Evolutionary conservation across 2,113 vertebrate genomes (phyloP), one percentile per base, ranked within the genome.

Genomic region (Eptesicus fuscus): DNA sequence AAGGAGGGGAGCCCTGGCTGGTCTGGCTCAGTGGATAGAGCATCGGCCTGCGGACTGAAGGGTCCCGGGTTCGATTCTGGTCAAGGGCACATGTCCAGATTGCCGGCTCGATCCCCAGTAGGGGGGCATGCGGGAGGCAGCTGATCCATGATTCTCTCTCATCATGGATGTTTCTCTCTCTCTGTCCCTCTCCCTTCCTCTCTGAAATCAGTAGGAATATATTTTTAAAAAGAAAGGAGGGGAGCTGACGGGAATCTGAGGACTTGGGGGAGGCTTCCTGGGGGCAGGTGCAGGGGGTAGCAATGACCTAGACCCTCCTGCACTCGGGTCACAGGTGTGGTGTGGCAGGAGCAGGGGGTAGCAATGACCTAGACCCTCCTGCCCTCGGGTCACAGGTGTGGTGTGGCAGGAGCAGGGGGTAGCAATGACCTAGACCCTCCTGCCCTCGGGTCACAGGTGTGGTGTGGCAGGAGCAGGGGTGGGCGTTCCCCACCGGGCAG

Each of bases 371-470:
- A 37, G 77, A 28, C 12, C 4, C 70, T 49, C 18, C 9, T 0
- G 17, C 0, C 20, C 18, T 77, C 71, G 28, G 37, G 22, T 71
- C 53, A 6, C 1, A 30, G 71, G 65, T 65, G 40, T n/a, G 6
- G 56, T 7, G 44, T 18, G 2, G 16, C n/a, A 67, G 18, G 18
- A 5, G 12, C 1, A 8, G 10, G 35, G 16, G 16, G 0, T 2
- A 73, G 69, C 2, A 0, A 30, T 20, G 16, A 7, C 74, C 70
- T 16, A 37, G 77, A 28, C 12, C 4, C 70, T 49, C 18, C 9
- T 0, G 17, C 0, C 20, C 18, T 77, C 71, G 28, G 37, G 22
- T 71, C 53, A 6, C 1, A 30, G 71, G 65, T 65, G 40, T n/a
- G 6, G 56, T 7, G 44, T 18, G 14, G 17, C 61, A n/a, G 74